These are phyloP conservation scores for Yponomeuta sedellus DNA, from an alignment of 2,888 invertebrate genomes.

Conservation along the genomic window DNA sequence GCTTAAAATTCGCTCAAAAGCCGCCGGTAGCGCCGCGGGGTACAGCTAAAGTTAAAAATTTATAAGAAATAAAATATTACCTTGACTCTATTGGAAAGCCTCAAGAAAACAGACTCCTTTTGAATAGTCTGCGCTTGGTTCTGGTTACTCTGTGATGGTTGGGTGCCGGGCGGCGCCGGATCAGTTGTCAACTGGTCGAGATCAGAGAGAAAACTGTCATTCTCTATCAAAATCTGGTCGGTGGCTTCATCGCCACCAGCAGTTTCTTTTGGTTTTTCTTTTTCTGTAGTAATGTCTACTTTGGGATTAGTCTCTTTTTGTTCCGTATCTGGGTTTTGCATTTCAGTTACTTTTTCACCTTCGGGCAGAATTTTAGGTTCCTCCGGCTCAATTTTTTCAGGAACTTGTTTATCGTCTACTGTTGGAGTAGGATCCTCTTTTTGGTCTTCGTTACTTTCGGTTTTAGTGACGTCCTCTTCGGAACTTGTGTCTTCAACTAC, in stretches of 20 bases:
- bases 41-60: background rate
- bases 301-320: conserved; percentile 41
- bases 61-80: conserved; percentile 50
- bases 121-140: conserved; percentile 71
- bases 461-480: conserved; percentile 33
- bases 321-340: conserved; percentile 34
- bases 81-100: conserved; percentile 96
- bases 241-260: conserved; percentile 39
- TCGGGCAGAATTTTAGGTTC: conserved; percentile 24
- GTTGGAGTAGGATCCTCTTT: background rate
- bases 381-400: conserved; percentile 4
- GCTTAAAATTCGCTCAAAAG: too few species aligned
- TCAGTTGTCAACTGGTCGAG: conserved; percentile 70
- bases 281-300: conserved; percentile 49
- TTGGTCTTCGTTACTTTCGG: background rate
- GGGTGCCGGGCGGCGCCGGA: conserved; percentile 53
- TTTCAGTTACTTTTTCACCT: conserved; percentile 39
- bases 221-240: conserved; percentile 59
- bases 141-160: conserved; percentile 35
- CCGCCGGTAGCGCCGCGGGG: too few species aligned
- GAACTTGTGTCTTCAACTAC: conserved; percentile 42
- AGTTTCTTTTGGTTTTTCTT: conserved; percentile 56
- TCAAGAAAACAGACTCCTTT: conserved; percentile 96
- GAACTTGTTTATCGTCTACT: conserved; percentile 1
- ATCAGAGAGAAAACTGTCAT: conserved; percentile 72